Evolutionary conservation across 2,797 vertebrate genomes (phyloP).

Genomic region (Rhinophrynus dorsalis): DNA sequence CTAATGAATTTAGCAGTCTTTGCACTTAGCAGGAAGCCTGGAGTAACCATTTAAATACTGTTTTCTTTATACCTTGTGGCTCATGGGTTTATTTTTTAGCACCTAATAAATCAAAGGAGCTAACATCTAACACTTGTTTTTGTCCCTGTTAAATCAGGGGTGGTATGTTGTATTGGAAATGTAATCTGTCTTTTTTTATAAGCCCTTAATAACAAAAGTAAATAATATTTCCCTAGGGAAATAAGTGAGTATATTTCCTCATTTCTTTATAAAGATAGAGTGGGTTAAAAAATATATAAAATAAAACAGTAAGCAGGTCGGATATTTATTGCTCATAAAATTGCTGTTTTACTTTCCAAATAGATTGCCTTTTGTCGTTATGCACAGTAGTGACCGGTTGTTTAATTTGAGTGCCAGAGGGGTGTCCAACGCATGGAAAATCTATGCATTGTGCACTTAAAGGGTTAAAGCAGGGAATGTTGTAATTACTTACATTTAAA

Average conservation of each 20-base stretch:
- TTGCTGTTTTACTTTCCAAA: not conserved
- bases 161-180: conserved; percentile 25
- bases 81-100: conserved; percentile 64
- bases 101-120: conserved; percentile 73
- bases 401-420: too few species aligned
- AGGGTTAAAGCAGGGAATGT: too few species aligned
- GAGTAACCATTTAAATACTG: conserved; percentile 66
- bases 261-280: conserved; percentile 21
- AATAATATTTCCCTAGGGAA: conserved; percentile 32
- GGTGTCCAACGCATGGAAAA: too few species aligned
- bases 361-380: conserved; percentile 7
- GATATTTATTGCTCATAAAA: conserved; percentile 31
- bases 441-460: too few species aligned
- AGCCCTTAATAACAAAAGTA: conserved; percentile 24
- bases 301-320: conserved; percentile 3
- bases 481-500: too few species aligned
- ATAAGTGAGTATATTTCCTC: conserved; percentile 29
- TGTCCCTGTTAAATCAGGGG: conserved; percentile 52
- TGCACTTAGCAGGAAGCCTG: conserved; percentile 69
- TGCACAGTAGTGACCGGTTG: conserved; percentile 4
- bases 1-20: conserved; percentile 75
- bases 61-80: conserved; percentile 67
- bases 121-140: conserved; percentile 64
- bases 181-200: conserved; percentile 9
- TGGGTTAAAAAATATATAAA: not conserved